Evolutionary conservation across 2,113 vertebrate genomes (phyloP), one percentile per base, ranked within the genome.

Genomic region (Campylorhamphus procurvoides): DNA sequence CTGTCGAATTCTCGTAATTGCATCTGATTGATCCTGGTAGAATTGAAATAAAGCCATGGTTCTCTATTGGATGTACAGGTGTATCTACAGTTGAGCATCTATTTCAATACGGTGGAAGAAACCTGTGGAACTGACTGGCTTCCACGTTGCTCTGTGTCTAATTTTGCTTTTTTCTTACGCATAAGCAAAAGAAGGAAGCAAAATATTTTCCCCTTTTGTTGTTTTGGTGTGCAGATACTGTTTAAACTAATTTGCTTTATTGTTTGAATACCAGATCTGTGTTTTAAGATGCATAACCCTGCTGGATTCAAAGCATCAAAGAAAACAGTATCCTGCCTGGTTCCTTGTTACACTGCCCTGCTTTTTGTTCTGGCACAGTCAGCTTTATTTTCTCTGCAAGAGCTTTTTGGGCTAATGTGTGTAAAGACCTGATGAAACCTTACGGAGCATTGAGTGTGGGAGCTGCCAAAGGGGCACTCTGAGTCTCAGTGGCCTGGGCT

Each of bases 371-470:
- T 37, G 27, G 9, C 25, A 8, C 12, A 29, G 22, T 37, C 50
- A 40, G 11, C 15, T 92, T 63, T 37, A 10, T 62, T 74, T 78
- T 60, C 16, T 78, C n/a, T 2, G 2, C 35, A 66, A 14, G 12
- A 60, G 29, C 14, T 35, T 62, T 77, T 66, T 63, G 7, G 6
- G 40, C n/a, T 56, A 9, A 53, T 8, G 27, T 22, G 19, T 17
- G 8, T 67, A 13, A 33, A 62, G 16, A 80, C 12, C 7, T 39
- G 40, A 24, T 71, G 58, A 52, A 82, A 83, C 0, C 1, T 4
- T 2, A 44, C 2, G 1, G 37, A 46, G 25, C 60, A 15, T 47
- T 0, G 0, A 39, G 11, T n/a, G 14, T 56, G n/a, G 47, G 4
- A 8, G 27, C 27, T 84, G 74, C 40, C 28, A 11, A 12, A 22